These are phyloP conservation scores for Spodoptera litura DNA, from an alignment of 1,140 invertebrate genomes.

Conservation along the genomic window DNA sequence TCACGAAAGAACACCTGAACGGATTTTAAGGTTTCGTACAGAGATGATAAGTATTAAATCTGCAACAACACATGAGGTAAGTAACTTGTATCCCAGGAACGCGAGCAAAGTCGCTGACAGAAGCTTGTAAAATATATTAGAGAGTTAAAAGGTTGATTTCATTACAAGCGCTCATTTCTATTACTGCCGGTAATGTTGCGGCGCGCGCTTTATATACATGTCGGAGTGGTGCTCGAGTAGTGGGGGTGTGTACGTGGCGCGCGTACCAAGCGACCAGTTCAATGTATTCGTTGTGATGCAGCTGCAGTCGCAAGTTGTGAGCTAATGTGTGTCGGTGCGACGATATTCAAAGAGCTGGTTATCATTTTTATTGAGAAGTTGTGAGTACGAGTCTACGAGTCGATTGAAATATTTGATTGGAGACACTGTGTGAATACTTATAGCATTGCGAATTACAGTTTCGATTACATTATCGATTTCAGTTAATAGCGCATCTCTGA, in stretches of 20 bases:
- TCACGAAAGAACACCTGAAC: too few species aligned
- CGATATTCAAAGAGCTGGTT: slow-evolving; percentile 7
- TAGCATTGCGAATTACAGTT: too few species aligned
- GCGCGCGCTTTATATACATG: not conserved
- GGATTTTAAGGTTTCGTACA: too few species aligned
- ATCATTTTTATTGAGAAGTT: slow-evolving; percentile 5
- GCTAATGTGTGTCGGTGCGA: not conserved
- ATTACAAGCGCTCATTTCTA: slow-evolving; percentile 6
- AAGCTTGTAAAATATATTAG: not conserved
- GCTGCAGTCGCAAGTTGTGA: slow-evolving; percentile 1
- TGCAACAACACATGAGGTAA: too few species aligned
- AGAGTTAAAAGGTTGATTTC: slow-evolving; percentile 1
- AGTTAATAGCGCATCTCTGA: too few species aligned
- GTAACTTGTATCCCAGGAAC: too few species aligned
- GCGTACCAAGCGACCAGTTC: slow-evolving; percentile 4
- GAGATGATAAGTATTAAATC: too few species aligned
- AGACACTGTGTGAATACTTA: too few species aligned
- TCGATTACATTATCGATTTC: too few species aligned
- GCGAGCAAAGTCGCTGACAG: too few species aligned
- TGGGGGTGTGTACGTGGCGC: not conserved
- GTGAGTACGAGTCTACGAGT: not conserved
- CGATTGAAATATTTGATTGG: not conserved
- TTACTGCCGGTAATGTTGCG: slow-evolving; percentile 16
- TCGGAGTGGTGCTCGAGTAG: not conserved
- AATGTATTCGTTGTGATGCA: slow-evolving; percentile 31